phyloP scores from a whole-genome alignment of 2,113 vertebrate genomes.

The Rhea pennata region DNA sequence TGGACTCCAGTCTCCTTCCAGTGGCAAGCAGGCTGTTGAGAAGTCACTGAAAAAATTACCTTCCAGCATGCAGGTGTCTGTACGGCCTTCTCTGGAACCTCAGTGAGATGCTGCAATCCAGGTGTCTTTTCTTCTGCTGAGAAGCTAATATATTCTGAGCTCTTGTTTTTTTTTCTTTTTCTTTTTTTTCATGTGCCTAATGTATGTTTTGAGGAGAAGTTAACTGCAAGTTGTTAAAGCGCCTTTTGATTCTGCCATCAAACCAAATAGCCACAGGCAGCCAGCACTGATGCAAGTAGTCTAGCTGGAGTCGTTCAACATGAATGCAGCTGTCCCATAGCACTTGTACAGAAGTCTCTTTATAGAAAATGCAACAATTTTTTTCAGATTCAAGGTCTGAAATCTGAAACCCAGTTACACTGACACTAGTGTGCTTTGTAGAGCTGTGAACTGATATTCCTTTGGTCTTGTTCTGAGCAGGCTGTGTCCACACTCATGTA shows the following conservation, averaged over 20 bases:
- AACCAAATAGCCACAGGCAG: conserved; percentile 87
- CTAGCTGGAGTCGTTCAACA: conserved; percentile 67
- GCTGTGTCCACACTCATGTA: conserved; percentile 22
- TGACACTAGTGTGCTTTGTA: conserved; percentile 26
- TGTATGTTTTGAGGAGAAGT: conserved; percentile 74
- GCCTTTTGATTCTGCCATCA: conserved; percentile 88
- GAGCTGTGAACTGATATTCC: conserved; percentile 49
- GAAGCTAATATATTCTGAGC: conserved; percentile 84
- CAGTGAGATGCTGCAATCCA: conserved; percentile 82
- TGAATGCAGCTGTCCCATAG: conserved; percentile 73
- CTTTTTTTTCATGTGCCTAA: conserved; percentile 88
- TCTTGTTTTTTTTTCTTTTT: conserved; percentile 76
- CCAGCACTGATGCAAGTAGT: conserved; percentile 78
- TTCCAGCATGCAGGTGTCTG: conserved; percentile 89
- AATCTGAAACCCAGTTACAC: conserved; percentile 36
- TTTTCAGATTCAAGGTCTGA: conserved; percentile 30
- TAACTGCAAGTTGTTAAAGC: conserved; percentile 83
- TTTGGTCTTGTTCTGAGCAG: conserved; percentile 41
- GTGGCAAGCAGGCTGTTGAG: conserved; percentile 85
- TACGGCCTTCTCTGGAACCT: conserved; percentile 89
- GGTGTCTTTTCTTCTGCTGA: conserved; percentile 79
- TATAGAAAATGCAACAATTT: conserved; percentile 49
- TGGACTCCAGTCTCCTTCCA: conserved; percentile 77
- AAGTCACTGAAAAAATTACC: conserved; percentile 86
- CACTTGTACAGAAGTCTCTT: conserved; percentile 56